A percentile compares a stretch with the other conserved stretches of the same genome.
phyloP scores from a whole-genome alignment of 2,113 vertebrate genomes.

The Aythya baeri region DNA sequence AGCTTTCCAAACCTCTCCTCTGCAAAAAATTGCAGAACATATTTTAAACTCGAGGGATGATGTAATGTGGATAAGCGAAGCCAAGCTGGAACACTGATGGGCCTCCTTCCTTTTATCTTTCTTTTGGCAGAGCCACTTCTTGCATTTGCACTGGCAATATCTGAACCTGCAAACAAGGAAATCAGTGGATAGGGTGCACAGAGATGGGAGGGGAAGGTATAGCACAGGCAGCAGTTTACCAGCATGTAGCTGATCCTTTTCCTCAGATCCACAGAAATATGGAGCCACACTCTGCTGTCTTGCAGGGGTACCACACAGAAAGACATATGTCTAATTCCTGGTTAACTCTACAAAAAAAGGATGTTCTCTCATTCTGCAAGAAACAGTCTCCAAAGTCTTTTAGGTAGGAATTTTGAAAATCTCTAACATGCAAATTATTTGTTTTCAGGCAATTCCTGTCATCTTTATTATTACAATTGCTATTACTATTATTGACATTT shows the following conservation, averaged over 20 bases:
- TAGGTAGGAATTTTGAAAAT: background rate
- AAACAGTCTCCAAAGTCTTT: background rate
- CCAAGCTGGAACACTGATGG: background rate
- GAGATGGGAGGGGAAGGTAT: background rate
- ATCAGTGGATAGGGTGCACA: background rate
- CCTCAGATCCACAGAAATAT: background rate
- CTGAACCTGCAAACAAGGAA: background rate
- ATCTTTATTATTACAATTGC: slow-evolving; percentile 15
- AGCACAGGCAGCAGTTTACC: background rate
- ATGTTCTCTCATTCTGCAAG: background rate
- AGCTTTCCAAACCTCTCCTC: background rate
- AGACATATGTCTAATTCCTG: background rate
- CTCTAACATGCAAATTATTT: background rate
- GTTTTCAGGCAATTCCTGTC: slow-evolving; percentile 14
- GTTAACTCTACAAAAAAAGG: background rate
- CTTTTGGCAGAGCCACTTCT: background rate
- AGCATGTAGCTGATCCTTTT: background rate
- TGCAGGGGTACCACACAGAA: background rate
- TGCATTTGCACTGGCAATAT: background rate
- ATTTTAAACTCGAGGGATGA: background rate
- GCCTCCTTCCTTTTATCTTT: background rate
- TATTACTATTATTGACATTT: slow-evolving; percentile 9
- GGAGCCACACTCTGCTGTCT: background rate
- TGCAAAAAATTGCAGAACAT: background rate
- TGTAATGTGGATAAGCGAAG: background rate